Base-by-base conservation (phyloP, 2,888 invertebrate species). In the Stomorhina lunata region DNA sequence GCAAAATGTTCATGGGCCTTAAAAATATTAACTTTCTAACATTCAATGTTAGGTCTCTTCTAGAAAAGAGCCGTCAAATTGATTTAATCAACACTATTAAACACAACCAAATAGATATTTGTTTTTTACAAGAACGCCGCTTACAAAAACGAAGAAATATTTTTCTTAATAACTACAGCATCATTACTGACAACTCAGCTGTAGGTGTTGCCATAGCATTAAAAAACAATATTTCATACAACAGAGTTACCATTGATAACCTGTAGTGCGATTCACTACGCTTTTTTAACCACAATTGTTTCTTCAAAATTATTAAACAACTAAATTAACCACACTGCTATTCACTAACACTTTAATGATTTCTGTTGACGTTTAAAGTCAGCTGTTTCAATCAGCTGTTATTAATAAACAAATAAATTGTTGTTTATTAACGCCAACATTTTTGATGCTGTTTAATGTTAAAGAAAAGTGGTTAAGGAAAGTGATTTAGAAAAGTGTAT, bases 1-100 rank as follows among this genome's bases (percentile, higher is more conserved):
- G n/a, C 12, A 59, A 20, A 0, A 5, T 2, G 7, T 2, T 32
- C 4, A 63, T 63, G 43, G 27, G 22, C 43, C 65, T n/a, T 65
- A 65, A 48, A 48, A n/a, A n/a, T 2, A 32, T 48, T 10, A 34
- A 50, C 15, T 22, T 65, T n/a, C 9, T 65, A 48, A 48, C 48
- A 9, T 65, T 65, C 22, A 65, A 65, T 22, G 48, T 65, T 4
- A 48, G 65, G n/a, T 48, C 48, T 32, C 65, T 65, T n/a, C 20
- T 20, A 20, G 45, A 50, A 7, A 29, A 22, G 22, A 65, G 65
- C 2, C 45, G 48, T n/a, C 45, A 48, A 65, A 32, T 32, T 6
- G 50, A 66, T 4, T 25, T 50, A 1, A 10, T 2, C 3, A 50
- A 50, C 22, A 50, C 43, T 6, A 34, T 66, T 15, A 15, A 50